These are phyloP conservation scores for Helicoverpa zea DNA, from an alignment of 1,140 invertebrate species.

Conservation along the genomic window DNA sequence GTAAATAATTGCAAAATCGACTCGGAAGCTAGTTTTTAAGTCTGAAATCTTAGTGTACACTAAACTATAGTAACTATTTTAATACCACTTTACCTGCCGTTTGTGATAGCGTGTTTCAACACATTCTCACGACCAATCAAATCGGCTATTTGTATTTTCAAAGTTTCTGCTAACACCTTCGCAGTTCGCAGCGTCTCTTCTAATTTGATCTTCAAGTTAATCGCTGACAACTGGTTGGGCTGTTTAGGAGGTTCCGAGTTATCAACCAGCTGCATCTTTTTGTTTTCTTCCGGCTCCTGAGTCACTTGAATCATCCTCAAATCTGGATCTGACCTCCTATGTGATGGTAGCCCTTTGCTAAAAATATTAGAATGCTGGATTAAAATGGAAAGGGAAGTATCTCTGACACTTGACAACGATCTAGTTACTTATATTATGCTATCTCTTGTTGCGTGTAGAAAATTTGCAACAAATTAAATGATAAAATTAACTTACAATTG, in stretches of 20 bases:
- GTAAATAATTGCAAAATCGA: too few relatives aligned
- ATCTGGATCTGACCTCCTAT: not conserved
- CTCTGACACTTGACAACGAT: too few relatives aligned
- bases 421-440: too few relatives aligned
- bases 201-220: conserved; percentile 55
- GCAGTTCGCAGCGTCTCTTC: conserved; percentile 64
- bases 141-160: conserved; percentile 64
- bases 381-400: not conserved
- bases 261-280: not conserved
- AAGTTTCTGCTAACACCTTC: conserved; percentile 57
- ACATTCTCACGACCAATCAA: conserved; percentile 58
- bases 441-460: too few relatives aligned
- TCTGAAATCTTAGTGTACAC: not conserved
- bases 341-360: not conserved
- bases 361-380: not conserved
- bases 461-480: too few relatives aligned
- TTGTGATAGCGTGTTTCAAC: conserved; percentile 71
- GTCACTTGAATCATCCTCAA: not conserved
- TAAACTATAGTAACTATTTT: not conserved
- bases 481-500: conserved; percentile 66
- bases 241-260: not conserved
- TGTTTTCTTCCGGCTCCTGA: not conserved
- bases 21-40: too few relatives aligned
- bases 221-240: conserved; percentile 18
- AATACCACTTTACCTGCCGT: conserved; percentile 66